Conservation (phyloP, 2,888 invertebrate genomes). For the Cremastobaeus sp. region DNA sequence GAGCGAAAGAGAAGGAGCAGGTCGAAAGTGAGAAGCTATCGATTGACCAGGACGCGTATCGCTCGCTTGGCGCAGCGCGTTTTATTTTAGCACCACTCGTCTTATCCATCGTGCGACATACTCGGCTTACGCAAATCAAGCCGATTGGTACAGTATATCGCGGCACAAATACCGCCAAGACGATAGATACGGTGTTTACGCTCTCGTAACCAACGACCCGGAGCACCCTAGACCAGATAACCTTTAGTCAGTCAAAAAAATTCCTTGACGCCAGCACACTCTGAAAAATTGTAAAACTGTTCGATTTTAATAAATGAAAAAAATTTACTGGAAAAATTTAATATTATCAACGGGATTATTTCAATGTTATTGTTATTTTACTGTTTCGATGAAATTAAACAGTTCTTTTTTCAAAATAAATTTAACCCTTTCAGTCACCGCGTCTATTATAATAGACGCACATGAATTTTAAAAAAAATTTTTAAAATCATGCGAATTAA, state of each 20-base stretch:
- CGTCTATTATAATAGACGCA: too few species aligned
- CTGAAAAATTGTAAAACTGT: not conserved
- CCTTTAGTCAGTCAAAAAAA: slow-evolving; percentile 52
- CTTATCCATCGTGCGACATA: slow-evolving; percentile 39
- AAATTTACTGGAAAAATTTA: slow-evolving; percentile 21
- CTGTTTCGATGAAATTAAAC: too few species aligned
- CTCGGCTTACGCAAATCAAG: slow-evolving; percentile 54
- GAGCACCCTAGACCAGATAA: slow-evolving; percentile 62
- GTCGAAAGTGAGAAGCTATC: slow-evolving; percentile 60
- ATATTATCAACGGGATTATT: too few species aligned
- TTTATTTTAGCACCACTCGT: slow-evolving; percentile 22
- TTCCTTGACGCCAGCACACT: slow-evolving; percentile 43
- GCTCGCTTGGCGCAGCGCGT: slow-evolving; percentile 12
- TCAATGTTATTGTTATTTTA: too few species aligned
- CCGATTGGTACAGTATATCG: slow-evolving; percentile 51
- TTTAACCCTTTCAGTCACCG: too few species aligned
- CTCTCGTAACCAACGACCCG: slow-evolving; percentile 71
- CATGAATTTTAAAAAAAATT: too few species aligned
- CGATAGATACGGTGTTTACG: slow-evolving; percentile 74
- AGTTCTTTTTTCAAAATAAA: too few species aligned
- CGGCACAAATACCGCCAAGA: slow-evolving; percentile 60
- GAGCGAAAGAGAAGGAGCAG: slow-evolving; percentile 41
- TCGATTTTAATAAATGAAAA: slow-evolving; percentile 11
- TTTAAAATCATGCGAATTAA: too few species aligned
- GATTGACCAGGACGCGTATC: slow-evolving; percentile 53